Evolutionary conservation across 1,140 invertebrate species (phyloP), one percentile per base, ranked within the genome.

Genomic region (Procambarus virginalis): DNA sequence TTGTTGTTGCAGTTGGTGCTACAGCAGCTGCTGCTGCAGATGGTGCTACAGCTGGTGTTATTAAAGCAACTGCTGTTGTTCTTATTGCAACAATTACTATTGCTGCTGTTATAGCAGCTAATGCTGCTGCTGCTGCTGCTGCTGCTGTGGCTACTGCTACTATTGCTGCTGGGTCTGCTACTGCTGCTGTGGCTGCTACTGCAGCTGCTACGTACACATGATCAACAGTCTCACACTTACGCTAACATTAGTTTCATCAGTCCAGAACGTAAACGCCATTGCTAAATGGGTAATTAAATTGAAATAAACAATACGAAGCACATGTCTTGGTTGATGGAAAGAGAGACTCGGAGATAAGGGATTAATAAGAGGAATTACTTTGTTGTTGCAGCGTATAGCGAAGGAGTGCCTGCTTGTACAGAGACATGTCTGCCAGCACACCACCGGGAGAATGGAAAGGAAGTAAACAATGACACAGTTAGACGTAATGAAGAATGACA

Each of bases 391-490:
- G 79, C 17, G 78, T 64, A 75, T 82, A 51, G 48, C 86, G 86
- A 9, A 88, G 78, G 10, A 88, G 70, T 17, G 79, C 86, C 55
- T 82, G 86, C 80, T 88, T 88, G 86, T 88, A 88, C 49, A 88
- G 68, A 12, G 80, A 79, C 85, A 86, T 86, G 45, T 80, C 85
- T 80, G 77, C 58, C 60, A 34, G n/a, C 83, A 49, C 22, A n/a
- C 20, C 60, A 46, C 34, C 22, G 70, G 68, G n/a, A 76, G 73
- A 34, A 58, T 70, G 70, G 22, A 76, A 84, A 84, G n/a, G 22
- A 64, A 83, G 17, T 45, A 60, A 20, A 83, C 22, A 46, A 70
- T 22, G 55, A 34, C 22, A 48, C n/a, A 48, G 46, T 70, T 60
- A 68, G 68, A 70, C n/a, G 68, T 70, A 34, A 5, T 22, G 22